These are phyloP conservation scores for Condylostylus longicornis DNA, from an alignment of 1,140 invertebrate species.

Conservation along the genomic window DNA sequence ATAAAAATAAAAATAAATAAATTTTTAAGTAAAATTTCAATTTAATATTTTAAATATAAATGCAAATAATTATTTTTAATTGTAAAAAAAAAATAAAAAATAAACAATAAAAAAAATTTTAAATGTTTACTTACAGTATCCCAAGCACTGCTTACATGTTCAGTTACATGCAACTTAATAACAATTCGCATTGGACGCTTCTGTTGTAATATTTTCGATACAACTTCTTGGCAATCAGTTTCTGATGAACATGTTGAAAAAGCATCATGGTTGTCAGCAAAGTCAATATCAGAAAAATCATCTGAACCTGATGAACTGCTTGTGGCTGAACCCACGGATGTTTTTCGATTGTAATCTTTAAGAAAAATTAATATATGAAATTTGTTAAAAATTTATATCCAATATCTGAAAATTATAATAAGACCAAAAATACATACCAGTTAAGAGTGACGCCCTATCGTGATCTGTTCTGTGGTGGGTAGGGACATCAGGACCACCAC, in stretches of 20 bases:
- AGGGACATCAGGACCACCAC: conserved; percentile 62
- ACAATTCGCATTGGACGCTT: conserved; percentile 50
- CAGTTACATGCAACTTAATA: conserved; percentile 63
- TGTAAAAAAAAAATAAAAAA: not conserved
- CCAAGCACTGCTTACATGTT: conserved; percentile 60
- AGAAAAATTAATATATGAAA: conserved; percentile 11
- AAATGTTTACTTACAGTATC: conserved; percentile 54
- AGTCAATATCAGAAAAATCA: conserved; percentile 20
- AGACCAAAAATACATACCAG: conserved; percentile 27
- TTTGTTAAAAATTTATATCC: not conserved
- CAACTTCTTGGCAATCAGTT: conserved; percentile 30
- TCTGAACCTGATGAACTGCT: conserved; percentile 16
- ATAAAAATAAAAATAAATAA: not conserved
- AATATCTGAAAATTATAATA: conserved; percentile 1
- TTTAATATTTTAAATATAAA: not conserved
- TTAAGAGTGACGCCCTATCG: conserved; percentile 41
- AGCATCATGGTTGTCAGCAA: conserved; percentile 14
- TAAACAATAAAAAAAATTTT: not conserved
- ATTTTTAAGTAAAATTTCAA: not conserved
- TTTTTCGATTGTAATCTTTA: conserved; percentile 38
- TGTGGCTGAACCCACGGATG: conserved; percentile 31
- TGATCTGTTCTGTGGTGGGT: conserved; percentile 37
- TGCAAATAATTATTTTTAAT: not conserved
- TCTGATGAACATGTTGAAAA: conserved; percentile 24
- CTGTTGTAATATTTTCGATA: conserved; percentile 43